These are phyloP conservation scores for Orchestes rusci DNA, from an alignment of 2,888 invertebrate genomes.

Conservation along the genomic window DNA sequence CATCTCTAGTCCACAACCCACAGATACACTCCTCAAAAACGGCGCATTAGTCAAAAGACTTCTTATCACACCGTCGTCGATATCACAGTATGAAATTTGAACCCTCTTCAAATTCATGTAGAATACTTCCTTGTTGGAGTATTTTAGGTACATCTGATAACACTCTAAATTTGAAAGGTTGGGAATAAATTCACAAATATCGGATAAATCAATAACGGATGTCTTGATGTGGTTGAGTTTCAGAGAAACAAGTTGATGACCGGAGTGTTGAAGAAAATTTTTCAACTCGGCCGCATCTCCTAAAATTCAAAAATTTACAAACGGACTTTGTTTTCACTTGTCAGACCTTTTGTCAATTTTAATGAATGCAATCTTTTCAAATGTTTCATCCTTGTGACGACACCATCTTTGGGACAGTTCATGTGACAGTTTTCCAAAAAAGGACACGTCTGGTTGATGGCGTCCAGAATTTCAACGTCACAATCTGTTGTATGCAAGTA, in stretches of 20 bases:
- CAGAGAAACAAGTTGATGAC: slow-evolving; percentile 33
- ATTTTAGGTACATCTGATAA: slow-evolving; percentile 57
- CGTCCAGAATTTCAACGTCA: slow-evolving; percentile 51
- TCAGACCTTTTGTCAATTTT: slow-evolving; percentile 42
- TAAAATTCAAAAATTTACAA: slow-evolving; percentile 11
- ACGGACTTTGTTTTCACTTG: not conserved
- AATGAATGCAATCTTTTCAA: slow-evolving; percentile 47
- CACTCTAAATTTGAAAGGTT: slow-evolving; percentile 57
- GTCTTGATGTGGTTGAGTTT: slow-evolving; percentile 37
- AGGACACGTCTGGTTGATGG: slow-evolving; percentile 56
- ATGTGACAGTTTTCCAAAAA: slow-evolving; percentile 57
- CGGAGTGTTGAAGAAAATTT: slow-evolving; percentile 49
- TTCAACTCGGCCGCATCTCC: slow-evolving; percentile 46
- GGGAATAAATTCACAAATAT: slow-evolving; percentile 39
- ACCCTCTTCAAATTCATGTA: slow-evolving; percentile 56
- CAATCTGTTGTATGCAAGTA: slow-evolving; percentile 62
- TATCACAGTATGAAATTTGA: slow-evolving; percentile 60
- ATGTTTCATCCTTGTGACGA: slow-evolving; percentile 47
- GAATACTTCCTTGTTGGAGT: slow-evolving; percentile 47
- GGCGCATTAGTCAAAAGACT: slow-evolving; percentile 55
- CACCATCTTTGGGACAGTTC: slow-evolving; percentile 47
- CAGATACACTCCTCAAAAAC: slow-evolving; percentile 53
- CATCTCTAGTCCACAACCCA: slow-evolving; percentile 58
- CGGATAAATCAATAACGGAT: slow-evolving; percentile 35
- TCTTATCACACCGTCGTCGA: slow-evolving; percentile 51